Conservation (phyloP, 2,113 vertebrate genomes). For the Parotia lawesii region DNA sequence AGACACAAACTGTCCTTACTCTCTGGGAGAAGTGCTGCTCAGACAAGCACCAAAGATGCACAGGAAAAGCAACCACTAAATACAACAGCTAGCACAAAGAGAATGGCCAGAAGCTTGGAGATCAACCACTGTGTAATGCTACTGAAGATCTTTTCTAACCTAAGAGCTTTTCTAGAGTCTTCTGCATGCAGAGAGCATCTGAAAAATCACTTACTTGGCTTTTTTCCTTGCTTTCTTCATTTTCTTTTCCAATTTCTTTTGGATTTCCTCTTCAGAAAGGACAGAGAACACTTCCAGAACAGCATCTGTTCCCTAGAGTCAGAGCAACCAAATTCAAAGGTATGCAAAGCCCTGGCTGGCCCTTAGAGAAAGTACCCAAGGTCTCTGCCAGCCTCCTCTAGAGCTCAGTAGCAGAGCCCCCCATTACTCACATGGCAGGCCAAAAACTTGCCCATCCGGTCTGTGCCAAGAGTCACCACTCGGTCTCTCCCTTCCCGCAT, state of each 20-base stretch:
- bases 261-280: conserved; percentile 83
- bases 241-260: conserved; percentile 85
- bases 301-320: conserved; percentile 80
- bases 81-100: not conserved
- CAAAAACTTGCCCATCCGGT: conserved; percentile 79
- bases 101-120: not conserved
- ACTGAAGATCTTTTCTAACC: not conserved
- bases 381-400: not conserved
- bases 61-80: not conserved
- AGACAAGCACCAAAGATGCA: not conserved
- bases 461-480: conserved; percentile 82
- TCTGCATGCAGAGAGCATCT: not conserved
- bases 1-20: not conserved
- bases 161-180: not conserved
- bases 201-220: conserved; percentile 70
- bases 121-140: not conserved
- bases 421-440: conserved; percentile 88
- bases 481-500: conserved; percentile 88
- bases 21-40: not conserved
- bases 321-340: not conserved
- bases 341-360: not conserved
- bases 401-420: not conserved
- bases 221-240: conserved; percentile 89
- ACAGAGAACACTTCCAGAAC: conserved; percentile 88
- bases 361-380: not conserved